phyloP scores from a whole-genome alignment of 1,140 invertebrate genomes.

The Drosophila orena region DNA sequence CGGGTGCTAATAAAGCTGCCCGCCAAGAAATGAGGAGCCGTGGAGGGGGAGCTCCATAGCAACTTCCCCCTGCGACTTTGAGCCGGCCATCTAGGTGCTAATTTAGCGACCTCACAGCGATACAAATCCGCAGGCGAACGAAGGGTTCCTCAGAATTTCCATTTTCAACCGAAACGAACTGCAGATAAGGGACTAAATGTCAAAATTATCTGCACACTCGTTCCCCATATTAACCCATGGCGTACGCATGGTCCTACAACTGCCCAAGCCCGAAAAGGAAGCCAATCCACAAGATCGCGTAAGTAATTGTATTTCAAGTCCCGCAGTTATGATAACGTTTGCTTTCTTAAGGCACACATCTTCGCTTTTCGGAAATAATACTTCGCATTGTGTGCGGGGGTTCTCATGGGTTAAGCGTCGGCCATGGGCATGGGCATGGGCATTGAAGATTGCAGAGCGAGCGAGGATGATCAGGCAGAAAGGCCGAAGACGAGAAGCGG shows the following conservation, averaged over 20 bases:
- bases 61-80: not conserved
- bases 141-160: constrained; percentile 41
- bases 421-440: not conserved
- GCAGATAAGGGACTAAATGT: constrained; percentile 75
- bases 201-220: constrained; percentile 75
- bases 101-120: constrained; percentile 60
- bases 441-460: constrained; percentile 7
- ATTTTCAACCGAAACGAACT: constrained; percentile 75
- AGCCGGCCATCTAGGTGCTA: constrained; percentile 63
- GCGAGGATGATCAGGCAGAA: constrained; percentile 4
- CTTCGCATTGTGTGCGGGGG: too few relatives aligned
- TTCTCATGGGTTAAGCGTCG: constrained; percentile 18
- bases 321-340: too few relatives aligned
- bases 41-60: not conserved
- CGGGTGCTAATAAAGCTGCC: constrained; percentile 74
- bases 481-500: not conserved
- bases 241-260: too few relatives aligned
- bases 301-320: too few relatives aligned
- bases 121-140: not conserved
- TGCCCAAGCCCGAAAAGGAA: not conserved
- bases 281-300: not conserved
- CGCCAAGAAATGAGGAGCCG: constrained; percentile 24
- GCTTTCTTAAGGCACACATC: too few relatives aligned
- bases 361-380: too few relatives aligned
- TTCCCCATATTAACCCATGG: constrained; percentile 53